These are phyloP conservation scores for Sinocyclocheilus anophthalmus DNA, from an alignment of 2,113 vertebrate species.

Conservation along the genomic window DNA sequence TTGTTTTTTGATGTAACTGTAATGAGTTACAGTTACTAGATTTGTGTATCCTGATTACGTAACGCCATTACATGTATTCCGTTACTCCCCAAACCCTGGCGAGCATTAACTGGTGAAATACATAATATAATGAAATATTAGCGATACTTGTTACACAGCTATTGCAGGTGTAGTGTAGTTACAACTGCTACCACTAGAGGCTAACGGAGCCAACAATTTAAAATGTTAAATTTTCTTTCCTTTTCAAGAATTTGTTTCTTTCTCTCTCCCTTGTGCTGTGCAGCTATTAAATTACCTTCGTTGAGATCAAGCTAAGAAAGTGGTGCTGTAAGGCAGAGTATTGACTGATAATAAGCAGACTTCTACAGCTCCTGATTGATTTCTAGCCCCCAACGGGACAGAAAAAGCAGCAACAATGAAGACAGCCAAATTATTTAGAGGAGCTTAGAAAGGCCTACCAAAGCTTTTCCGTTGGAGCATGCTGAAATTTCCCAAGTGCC, in stretches of 20 bases:
- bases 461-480: slow-evolving; percentile 59
- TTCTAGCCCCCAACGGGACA: slow-evolving; percentile 53
- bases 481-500: slow-evolving; percentile 56
- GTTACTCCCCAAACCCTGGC: too few species aligned
- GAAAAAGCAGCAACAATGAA: slow-evolving; percentile 65
- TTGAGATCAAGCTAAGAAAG: slow-evolving; percentile 24
- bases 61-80: too few species aligned
- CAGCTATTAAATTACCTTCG: slow-evolving; percentile 60
- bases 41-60: too few species aligned
- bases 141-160: background rate
- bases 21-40: too few species aligned
- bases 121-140: background rate
- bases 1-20: too few species aligned
- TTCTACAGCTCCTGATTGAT: slow-evolving; percentile 65
- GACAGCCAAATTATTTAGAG: slow-evolving; percentile 70
- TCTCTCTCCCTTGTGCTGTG: background rate
- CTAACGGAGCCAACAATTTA: background rate
- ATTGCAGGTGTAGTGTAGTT: background rate
- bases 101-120: too few species aligned
- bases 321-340: slow-evolving; percentile 31
- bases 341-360: slow-evolving; percentile 67
- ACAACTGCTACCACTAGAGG: background rate
- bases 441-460: slow-evolving; percentile 55
- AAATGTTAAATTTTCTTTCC: background rate
- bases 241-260: slow-evolving; percentile 34